Evolutionary conservation across 2,888 invertebrate genomes (phyloP).

Genomic region (Xiphydria camelus): DNA sequence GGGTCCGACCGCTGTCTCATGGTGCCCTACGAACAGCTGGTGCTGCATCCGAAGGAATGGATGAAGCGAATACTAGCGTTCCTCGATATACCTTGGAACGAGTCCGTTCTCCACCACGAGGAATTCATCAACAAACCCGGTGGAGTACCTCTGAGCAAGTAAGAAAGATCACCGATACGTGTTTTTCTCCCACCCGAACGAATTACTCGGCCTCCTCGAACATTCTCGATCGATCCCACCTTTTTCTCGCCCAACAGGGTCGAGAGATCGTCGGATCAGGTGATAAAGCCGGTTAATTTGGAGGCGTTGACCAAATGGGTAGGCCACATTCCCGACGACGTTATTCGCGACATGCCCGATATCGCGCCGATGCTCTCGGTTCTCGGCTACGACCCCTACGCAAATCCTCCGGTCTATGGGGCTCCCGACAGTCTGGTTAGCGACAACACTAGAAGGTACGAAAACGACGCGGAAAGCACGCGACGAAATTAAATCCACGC

Average conservation of each 20-base stretch:
- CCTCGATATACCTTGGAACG: conserved; percentile 92
- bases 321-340: conserved; percentile 86
- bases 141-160: conserved; percentile 95
- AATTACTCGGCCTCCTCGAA: neutral
- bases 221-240: conserved; percentile 8
- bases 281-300: conserved; percentile 96
- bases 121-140: conserved; percentile 94
- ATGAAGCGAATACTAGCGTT: conserved; percentile 87
- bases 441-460: conserved; percentile 64
- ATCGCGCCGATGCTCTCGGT: conserved; percentile 93
- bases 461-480: too few relatives aligned
- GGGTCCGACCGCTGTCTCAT: conserved; percentile 79
- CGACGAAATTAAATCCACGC: too few relatives aligned
- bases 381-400: conserved; percentile 93
- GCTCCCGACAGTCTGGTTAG: conserved; percentile 77
- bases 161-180: conserved; percentile 54
- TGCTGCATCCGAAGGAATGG: conserved; percentile 88
- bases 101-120: conserved; percentile 95
- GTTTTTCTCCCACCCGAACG: conserved; percentile 1
- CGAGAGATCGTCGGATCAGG: conserved; percentile 97
- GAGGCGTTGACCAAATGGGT: conserved; percentile 95
- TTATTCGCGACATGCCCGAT: conserved; percentile 87
- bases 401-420: conserved; percentile 95
- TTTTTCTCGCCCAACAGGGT: conserved; percentile 66
- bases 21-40: conserved; percentile 96